phyloP scores from a whole-genome alignment of 2,797 vertebrate species.

The Antrozous pallidus region DNA sequence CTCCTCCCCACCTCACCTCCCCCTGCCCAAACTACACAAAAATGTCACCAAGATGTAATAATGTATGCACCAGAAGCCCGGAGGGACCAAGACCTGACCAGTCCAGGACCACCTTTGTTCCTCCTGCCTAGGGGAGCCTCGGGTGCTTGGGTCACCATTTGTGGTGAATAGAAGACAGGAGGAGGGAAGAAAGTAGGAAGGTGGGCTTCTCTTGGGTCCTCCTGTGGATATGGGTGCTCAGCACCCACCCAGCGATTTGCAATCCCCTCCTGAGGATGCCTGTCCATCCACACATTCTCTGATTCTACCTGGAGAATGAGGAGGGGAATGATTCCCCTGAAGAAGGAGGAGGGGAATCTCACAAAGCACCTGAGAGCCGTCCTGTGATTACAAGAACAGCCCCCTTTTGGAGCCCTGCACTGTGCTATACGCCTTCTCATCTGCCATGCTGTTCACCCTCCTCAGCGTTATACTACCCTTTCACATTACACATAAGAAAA shows the following conservation, averaged over 20 bases:
- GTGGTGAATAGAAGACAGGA: not conserved
- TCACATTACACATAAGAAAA: not conserved
- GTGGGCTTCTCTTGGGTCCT: not conserved
- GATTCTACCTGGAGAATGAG: not conserved
- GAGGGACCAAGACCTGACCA: not conserved
- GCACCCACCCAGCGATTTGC: not conserved
- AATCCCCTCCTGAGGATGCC: not conserved
- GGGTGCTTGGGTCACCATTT: not conserved
- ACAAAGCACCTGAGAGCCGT: not conserved
- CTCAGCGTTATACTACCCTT: not conserved
- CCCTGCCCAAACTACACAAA: not conserved
- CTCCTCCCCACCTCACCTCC: accelerated
- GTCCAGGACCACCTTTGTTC: not conserved
- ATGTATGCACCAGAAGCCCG: not conserved
- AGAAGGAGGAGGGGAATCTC: not conserved
- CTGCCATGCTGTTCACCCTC: not conserved
- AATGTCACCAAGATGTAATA: not conserved
- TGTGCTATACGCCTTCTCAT: not conserved
- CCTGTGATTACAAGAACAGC: not conserved
- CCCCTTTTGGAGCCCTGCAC: not conserved
- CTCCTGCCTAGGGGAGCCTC: not conserved
- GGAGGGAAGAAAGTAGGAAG: not conserved
- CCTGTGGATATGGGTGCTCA: not conserved
- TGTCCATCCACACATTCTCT: not conserved
- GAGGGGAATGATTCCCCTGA: not conserved